phyloP scores from a whole-genome alignment of 2,888 invertebrate species.

The Heteromurus nitidus region DNA sequence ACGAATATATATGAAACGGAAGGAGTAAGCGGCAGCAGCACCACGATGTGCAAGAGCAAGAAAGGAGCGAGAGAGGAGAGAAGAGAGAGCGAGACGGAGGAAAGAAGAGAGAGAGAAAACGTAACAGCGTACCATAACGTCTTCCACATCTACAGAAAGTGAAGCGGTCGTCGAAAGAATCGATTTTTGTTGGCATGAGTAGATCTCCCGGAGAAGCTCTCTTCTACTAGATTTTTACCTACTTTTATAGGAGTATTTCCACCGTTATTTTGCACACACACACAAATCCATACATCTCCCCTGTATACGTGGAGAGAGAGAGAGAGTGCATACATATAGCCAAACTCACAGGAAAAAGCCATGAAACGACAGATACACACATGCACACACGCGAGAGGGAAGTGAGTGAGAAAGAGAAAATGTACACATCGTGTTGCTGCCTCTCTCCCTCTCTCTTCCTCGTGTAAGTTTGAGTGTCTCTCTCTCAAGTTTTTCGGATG shows the following conservation, averaged over 20 bases:
- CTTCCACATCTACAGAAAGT: slow-evolving; percentile 53
- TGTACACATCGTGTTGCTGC: slow-evolving; percentile 56
- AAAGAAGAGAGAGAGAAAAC: slow-evolving; percentile 24
- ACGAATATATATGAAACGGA: slow-evolving; percentile 9
- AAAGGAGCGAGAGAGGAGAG: background rate
- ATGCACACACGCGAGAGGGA: slow-evolving; percentile 16
- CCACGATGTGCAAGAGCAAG: slow-evolving; percentile 8
- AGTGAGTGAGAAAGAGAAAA: slow-evolving; percentile 47
- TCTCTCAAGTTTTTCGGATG: slow-evolving; percentile 15
- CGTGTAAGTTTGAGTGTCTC: too few species aligned
- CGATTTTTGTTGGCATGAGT: slow-evolving; percentile 63
- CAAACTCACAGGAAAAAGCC: slow-evolving; percentile 26
- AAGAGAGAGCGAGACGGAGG: slow-evolving; percentile 18
- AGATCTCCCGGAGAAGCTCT: slow-evolving; percentile 60
- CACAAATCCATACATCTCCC: slow-evolving; percentile 34
- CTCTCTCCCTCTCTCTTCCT: slow-evolving; percentile 27
- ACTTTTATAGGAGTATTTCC: slow-evolving; percentile 33
- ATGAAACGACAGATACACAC: slow-evolving; percentile 24
- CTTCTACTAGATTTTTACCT: slow-evolving; percentile 23
- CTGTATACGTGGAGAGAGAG: too few species aligned
- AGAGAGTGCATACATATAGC: background rate
- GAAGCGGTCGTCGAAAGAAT: slow-evolving; percentile 62
- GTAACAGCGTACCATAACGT: slow-evolving; percentile 50
- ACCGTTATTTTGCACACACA: slow-evolving; percentile 46
- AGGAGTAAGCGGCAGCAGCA: slow-evolving; percentile 17